Base-by-base conservation (phyloP, 2,113 vertebrate genomes). In the Silurus meridionalis region DNA sequence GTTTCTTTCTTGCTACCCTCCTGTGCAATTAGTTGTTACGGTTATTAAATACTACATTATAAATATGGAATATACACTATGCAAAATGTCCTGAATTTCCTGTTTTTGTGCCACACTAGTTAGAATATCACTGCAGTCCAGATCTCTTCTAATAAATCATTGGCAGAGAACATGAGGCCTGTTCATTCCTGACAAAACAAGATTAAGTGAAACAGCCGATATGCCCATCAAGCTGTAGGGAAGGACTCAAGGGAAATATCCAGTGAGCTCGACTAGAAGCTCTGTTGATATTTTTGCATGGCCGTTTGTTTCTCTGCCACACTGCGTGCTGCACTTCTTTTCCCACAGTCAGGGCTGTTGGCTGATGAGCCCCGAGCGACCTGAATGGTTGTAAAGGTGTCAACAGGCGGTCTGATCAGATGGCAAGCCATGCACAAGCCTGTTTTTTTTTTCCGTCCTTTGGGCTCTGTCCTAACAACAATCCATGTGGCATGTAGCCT, bases 181-280 rank as follows among this genome's bases (percentile, higher is more conserved):
- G 78, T 82, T 87, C 86, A 55, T 87, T 78, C 50, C 82, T 84
- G 78, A 21, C 82, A 75, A 75, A 82, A 80, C 75, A 58, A 80
- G 84, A 88, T 64, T 69, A 58, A 83, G 50, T 81, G 55, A 64
- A 75, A 69, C 63, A 82, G 21, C 69, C 10, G 23, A 83, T 58
- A 75, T 15, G 25, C 72, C 77, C 58, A 80, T 77, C 61, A 85
- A 82, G 28, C 83, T 90, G 64, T 69, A 89, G 83, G 86, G 89
- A 57, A 72, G 64, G 71, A 46, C 84, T 28, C 25, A 8, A 14
- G 90, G 86, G 84, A 90, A 85, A 48, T 77, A 63, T 89, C 83
- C 74, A 55, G 69, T 85, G 66, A 85, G 60, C 72, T 61, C 61
- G 75, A 25, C 66, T 80, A 25, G 58, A 83, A 81, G 74, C 88